These are phyloP conservation scores for Acanthurus tractus DNA, from an alignment of 2,797 vertebrate genomes.

Conservation along the genomic window DNA sequence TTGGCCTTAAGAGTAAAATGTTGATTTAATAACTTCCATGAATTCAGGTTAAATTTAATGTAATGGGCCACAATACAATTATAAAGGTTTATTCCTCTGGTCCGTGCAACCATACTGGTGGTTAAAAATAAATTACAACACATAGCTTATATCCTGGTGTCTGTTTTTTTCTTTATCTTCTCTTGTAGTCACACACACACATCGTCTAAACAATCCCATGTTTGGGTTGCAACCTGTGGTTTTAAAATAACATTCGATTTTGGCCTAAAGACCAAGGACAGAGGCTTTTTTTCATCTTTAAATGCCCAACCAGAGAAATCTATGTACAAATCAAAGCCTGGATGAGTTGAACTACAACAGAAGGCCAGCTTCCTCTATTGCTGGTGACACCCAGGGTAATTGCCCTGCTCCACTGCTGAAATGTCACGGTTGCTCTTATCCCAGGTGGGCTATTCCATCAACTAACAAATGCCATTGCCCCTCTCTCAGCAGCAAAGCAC, in stretches of 20 bases:
- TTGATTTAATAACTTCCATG: too few relatives aligned
- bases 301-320: slow-evolving; percentile 55
- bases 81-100: background rate
- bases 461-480: slow-evolving; percentile 77
- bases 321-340: slow-evolving; percentile 66
- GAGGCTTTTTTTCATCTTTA: slow-evolving; percentile 11
- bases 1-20: too few relatives aligned
- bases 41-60: too few relatives aligned
- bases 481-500: slow-evolving; percentile 57
- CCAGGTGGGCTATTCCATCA: slow-evolving; percentile 79
- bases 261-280: slow-evolving; percentile 12
- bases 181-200: too few relatives aligned
- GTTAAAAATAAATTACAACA: background rate
- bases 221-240: background rate
- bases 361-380: slow-evolving; percentile 61
- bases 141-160: background rate
- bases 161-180: background rate
- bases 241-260: slow-evolving; percentile 15
- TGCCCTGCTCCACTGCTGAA: slow-evolving; percentile 74
- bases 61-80: background rate
- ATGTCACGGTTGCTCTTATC: slow-evolving; percentile 79
- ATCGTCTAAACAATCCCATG: background rate
- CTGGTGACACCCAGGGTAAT: slow-evolving; percentile 76
- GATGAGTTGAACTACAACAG: slow-evolving; percentile 64
- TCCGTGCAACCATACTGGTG: background rate